Evolutionary conservation across 1,140 invertebrate genomes (phyloP), one percentile per base, ranked within the genome.

Genomic region (Dendroctonus ponderosae): DNA sequence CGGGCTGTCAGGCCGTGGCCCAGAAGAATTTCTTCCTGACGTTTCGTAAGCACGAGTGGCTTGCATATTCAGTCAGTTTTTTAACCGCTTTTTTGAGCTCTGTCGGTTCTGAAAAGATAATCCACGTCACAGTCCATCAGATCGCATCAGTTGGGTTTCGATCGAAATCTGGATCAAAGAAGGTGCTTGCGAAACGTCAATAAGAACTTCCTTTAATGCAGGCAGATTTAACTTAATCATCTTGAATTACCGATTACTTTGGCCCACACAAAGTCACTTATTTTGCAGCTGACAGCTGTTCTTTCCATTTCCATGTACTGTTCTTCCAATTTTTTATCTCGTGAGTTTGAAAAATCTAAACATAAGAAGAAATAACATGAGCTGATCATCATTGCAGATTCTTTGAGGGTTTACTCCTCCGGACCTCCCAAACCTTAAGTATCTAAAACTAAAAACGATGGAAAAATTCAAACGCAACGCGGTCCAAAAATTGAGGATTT

Each of bases 201-300:
- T 6, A 56, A n/a, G 9, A 56, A 56, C 50, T 3, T 15, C 2
- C 3, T 51, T 51, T 15, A 12, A 15, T 1, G 2, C 12, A 40
- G 4, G 11, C 0, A 11, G n/a, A 56, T 5, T n/a, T 40, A 11
- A 15, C 6, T 15, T 6, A 58, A 40, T 41, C 12, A 54, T n/a
- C 39, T 26, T 6, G 11, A 12, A 14, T 43, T 46, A 75, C 92
- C 91, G 84, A 49, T 51, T 14, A 67, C 14, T 67, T 60, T 67
- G 15, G 65, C 65, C 65, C 65, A 67, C 15, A 67, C 65, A 60
- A 67, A 67, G 40, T 60, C 56, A 51, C 52, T 42, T 64, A 64
- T 11, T 42, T 54, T 38, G 41, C 14, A 56, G 2, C 8, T 46
- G 2, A 12, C 8, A 9, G 9, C 5, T 40, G 37, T 11, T 8